These are phyloP conservation scores for Hydrochoerus hydrochaeris DNA, from an alignment of 2,113 vertebrate species.

Conservation along the genomic window DNA sequence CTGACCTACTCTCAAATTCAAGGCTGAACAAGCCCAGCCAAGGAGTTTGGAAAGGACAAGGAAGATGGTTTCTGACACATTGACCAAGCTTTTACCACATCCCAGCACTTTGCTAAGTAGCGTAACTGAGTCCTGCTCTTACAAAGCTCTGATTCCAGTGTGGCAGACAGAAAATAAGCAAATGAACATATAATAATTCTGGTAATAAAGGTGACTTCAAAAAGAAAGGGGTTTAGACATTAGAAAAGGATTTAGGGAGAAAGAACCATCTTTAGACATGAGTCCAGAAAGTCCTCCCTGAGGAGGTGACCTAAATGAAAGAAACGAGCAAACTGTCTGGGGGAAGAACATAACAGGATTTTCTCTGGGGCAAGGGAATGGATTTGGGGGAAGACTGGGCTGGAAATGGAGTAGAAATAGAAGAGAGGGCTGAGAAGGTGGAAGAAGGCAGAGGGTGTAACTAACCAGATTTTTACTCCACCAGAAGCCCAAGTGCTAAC, in stretches of 20 bases:
- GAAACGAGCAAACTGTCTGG: background rate
- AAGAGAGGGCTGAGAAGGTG: background rate
- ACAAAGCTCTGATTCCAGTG: background rate
- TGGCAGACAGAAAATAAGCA: slow-evolving; percentile 8
- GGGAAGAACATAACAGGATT: background rate
- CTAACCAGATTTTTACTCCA: background rate
- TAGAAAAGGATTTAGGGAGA: background rate
- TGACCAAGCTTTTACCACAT: background rate
- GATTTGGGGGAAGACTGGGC: background rate
- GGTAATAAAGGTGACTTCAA: background rate
- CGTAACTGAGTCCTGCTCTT: background rate
- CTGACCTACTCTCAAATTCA: background rate
- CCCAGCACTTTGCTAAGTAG: background rate
- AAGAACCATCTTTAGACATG: background rate
- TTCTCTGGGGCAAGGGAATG: background rate
- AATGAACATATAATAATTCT: background rate
- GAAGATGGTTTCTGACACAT: background rate
- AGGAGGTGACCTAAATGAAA: background rate
- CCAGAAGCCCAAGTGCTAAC: background rate
- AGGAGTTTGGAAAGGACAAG: background rate
- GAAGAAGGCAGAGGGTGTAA: background rate
- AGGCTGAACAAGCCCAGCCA: background rate
- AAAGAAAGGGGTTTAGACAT: background rate
- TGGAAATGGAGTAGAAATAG: background rate
- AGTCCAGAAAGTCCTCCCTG: background rate